Conservation (phyloP, 2,113 vertebrate genomes). For the Stercorarius parasiticus region DNA sequence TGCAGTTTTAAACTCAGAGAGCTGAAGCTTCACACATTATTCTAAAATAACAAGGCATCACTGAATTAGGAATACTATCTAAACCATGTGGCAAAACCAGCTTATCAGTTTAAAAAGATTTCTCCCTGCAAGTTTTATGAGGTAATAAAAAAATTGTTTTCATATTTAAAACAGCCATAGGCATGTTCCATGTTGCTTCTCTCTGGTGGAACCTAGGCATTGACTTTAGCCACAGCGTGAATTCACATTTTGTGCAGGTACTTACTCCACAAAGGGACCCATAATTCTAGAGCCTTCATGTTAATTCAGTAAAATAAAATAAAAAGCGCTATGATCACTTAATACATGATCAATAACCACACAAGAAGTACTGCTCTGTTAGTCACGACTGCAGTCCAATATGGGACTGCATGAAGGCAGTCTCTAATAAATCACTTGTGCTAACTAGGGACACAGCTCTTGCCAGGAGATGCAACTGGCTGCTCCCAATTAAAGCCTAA, state of each 20-base stretch:
- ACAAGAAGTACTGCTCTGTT: not conserved
- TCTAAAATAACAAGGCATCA: not conserved
- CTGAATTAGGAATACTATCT: not conserved
- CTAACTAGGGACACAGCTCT: constrained; percentile 67
- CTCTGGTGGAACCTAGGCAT: not conserved
- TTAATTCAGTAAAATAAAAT: not conserved
- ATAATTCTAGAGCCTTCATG: not conserved
- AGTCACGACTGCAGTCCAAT: not conserved
- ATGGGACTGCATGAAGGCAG: not conserved
- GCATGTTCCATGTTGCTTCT: not conserved
- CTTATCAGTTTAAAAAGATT: not conserved
- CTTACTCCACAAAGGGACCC: not conserved
- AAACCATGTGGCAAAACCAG: not conserved
- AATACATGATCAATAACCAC: not conserved
- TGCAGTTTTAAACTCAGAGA: not conserved
- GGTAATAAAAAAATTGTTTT: not conserved
- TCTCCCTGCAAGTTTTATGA: not conserved
- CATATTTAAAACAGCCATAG: not conserved
- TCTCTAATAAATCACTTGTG: constrained; percentile 70
- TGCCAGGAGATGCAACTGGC: not conserved
- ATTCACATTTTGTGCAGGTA: not conserved
- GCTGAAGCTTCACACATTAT: not conserved
- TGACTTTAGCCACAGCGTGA: not conserved
- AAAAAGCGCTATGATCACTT: not conserved
- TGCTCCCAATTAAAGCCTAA: constrained; percentile 11